Evolutionary conservation across 2,797 vertebrate species (phyloP), one percentile per base, ranked within the genome.

Genomic region (Danio jaintianensis): DNA sequence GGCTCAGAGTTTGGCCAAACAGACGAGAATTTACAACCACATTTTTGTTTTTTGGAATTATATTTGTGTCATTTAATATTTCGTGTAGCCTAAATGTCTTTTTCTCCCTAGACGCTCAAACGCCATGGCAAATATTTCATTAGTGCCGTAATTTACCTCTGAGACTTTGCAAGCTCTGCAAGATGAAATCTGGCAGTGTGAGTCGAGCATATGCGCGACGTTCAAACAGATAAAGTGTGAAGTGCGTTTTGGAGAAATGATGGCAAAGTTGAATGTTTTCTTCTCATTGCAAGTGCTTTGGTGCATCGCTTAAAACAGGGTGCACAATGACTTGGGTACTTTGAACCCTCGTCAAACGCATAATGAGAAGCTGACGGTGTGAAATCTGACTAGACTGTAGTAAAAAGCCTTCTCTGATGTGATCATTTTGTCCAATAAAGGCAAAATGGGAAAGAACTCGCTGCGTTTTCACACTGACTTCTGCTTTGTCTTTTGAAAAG

Each of bases 401-500:
- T 84, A 87, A 82, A 85, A 91, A 90, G 89, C 89, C 89, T 90
- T 91, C 90, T 90, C 86, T 90, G 89, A 91, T 91, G 92, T 93
- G 88, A 92, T 91, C 91, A 87, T 90, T 91, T 88, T 88, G 85
- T 84, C 88, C 76, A 91, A 90, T 91, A 91, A 91, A 88, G 89
- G 89, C 86, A 87, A 91, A 91, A 90, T 90, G 86, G 71, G 82
- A 89, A 92, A 91, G 92, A 89, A 87, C 89, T 92, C 81, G 86
- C 89, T 82, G 87, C 88, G 90, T 92, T 91, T 92, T 92, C 92
- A 90, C 88, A 86, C 84, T 90, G 87, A 90, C 90, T 91, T 84
- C 81, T 68, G 92, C 92, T 96, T 96, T 97, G 95, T 96, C 94
- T 92, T 90, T 86, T 87, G 93, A 91, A 91, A 92, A 96, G 95